Evolutionary conservation across 2,113 vertebrate species (phyloP).

Genomic region (Mastomys natalensis): DNA sequence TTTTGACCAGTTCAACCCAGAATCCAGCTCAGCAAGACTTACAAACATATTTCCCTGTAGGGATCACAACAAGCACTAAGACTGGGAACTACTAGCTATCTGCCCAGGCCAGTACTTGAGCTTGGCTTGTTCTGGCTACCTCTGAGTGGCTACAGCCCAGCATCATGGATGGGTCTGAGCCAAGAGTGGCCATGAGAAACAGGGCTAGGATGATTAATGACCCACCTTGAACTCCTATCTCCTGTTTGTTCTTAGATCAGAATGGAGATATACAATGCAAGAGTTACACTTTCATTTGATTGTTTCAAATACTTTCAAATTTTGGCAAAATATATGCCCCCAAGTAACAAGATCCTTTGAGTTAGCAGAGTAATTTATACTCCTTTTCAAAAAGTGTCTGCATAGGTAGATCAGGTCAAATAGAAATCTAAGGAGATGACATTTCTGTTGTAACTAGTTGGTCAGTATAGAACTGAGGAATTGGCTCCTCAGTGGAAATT

Average conservation of each 20-base stretch:
- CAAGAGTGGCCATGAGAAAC: background rate
- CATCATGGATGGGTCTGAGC: background rate
- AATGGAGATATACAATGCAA: background rate
- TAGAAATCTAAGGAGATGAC: background rate
- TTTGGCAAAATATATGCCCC: slow-evolving; percentile 7
- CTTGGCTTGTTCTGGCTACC: background rate
- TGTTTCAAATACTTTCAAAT: slow-evolving; percentile 1
- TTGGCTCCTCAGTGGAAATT: slow-evolving; percentile 1
- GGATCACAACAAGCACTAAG: background rate
- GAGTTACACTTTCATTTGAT: slow-evolving; percentile 14
- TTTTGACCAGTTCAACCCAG: background rate
- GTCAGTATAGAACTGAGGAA: background rate
- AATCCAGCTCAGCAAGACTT: background rate
- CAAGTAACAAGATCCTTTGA: background rate
- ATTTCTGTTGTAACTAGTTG: slow-evolving; percentile 14
- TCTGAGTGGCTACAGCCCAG: background rate
- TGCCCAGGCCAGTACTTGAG: background rate
- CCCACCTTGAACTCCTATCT: background rate
- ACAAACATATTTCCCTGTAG: slow-evolving; percentile 1
- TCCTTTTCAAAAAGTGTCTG: background rate
- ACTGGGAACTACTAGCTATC: background rate
- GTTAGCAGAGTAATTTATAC: background rate
- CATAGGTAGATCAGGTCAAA: background rate
- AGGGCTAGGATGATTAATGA: background rate
- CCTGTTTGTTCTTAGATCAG: background rate